Conservation (phyloP, 2,888 invertebrate species). For the Cantharis rufa region DNA sequence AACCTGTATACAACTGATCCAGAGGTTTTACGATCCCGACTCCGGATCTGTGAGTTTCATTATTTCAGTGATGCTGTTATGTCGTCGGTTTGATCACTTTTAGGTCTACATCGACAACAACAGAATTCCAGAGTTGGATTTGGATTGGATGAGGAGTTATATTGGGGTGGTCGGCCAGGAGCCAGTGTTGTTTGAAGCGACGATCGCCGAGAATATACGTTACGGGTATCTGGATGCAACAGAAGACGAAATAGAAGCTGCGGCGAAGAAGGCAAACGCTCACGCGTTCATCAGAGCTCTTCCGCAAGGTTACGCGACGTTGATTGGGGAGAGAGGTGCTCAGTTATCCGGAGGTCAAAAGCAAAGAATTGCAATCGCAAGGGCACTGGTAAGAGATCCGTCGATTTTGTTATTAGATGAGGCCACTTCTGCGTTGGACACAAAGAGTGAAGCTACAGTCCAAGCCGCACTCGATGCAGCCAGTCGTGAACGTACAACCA, state of each 20-base stretch:
- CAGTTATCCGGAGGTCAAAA: slow-evolving; percentile 87
- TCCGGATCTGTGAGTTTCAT: slow-evolving; percentile 64
- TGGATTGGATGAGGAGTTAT: slow-evolving; percentile 78
- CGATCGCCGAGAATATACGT: slow-evolving; percentile 82
- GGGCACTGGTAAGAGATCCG: slow-evolving; percentile 82
- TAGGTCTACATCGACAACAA: slow-evolving; percentile 68
- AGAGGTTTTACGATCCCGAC: slow-evolving; percentile 73
- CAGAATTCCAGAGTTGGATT: slow-evolving; percentile 72
- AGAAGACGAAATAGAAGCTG: slow-evolving; percentile 68
- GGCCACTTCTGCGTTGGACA: slow-evolving; percentile 88
- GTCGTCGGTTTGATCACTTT: neutral
- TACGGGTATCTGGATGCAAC: slow-evolving; percentile 73
- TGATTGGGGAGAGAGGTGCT: slow-evolving; percentile 84
- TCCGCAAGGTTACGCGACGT: slow-evolving; percentile 79
- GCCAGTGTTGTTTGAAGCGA: slow-evolving; percentile 82
- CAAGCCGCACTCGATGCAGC: slow-evolving; percentile 79
- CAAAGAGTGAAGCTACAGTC: slow-evolving; percentile 83
- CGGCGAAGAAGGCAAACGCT: slow-evolving; percentile 76
- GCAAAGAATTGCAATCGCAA: slow-evolving; percentile 87
- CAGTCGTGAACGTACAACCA: slow-evolving; percentile 26
- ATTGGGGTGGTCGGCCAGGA: slow-evolving; percentile 92
- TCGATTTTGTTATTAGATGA: slow-evolving; percentile 80
- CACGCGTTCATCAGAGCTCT: slow-evolving; percentile 75
- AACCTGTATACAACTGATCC: slow-evolving; percentile 73
- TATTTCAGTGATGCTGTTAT: too few species aligned